Evolutionary conservation across 2,113 vertebrate species (phyloP), one percentile per base, ranked within the genome.

Genomic region (Platycercus adscitus): DNA sequence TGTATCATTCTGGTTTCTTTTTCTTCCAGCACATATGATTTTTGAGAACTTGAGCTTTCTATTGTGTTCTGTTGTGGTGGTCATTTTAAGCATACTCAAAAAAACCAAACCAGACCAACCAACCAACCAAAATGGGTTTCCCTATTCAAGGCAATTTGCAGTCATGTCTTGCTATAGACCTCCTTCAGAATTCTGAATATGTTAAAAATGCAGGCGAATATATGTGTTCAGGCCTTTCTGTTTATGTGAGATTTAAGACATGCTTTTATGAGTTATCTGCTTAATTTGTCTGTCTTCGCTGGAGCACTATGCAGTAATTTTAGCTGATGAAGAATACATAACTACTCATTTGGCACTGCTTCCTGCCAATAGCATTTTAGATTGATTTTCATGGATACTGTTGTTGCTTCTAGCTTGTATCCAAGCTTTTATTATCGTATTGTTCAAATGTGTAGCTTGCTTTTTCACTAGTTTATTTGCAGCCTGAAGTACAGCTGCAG

Each of bases 241-340:
- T 80, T 41, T 79, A 68, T 11, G 0, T 70, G 50, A 75, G 33
- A 53, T 44, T 33, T 46, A 75, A 29, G 35, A 63, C 46, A 29
- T 0, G 0, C 12, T 50, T 87, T 73, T 64, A 55, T 2, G 4
- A 86, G 31, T 77, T 55, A 41, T 1, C 73, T 0, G 4, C 17
- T 77, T 94, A 12, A n/a, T 83, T 50, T 71, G 5, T 77, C 33
- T 79, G 4, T 47, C 17, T 81, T 71, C 16, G 8, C 43, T 58
- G 56, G 20, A 85, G 50, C 63, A 26, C 23, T 68, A 0, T 39
- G 35, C 55, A 31, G 8, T 77, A 79, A 58, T 78, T 91, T 87
- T 33, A 81, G 26, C 17, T 53, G 50, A 28, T 19, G 35, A n/a
- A 70, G 49, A n/a, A 70, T 69, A 52, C 0, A 0, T 47, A 64